Base-by-base conservation (phyloP, 2,888 invertebrate species). In the Mesodorylaimus sp. region DNA sequence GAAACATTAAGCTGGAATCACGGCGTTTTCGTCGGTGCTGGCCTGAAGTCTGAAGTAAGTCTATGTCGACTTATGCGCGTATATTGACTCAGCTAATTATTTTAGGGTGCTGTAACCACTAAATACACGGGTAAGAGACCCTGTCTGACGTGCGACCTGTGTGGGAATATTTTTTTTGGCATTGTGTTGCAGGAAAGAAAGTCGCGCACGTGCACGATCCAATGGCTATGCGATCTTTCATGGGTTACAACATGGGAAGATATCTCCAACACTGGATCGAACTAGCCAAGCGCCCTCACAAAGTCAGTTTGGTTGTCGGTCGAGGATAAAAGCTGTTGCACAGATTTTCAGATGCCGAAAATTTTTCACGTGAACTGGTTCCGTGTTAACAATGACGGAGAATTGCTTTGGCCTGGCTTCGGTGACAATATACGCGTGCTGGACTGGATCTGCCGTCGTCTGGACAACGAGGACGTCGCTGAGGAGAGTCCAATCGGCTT, bases 401-500 rank as follows among this genome's bases (percentile, higher is more conserved):
- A 84, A 67, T 99, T 93, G 76, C 73, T 97, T 58, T 99, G 97
- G 97, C 97, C 97, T 1, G 97, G 97, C 55, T 97, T 86, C 66
- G 89, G 91, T 0, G 97, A 99, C 58, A 97, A 97, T 68, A 78
- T 83, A 5, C 79, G 97, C 21, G 93, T 97, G 0, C 73, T 97
- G 38, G 95, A 97, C 62, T 97, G 97, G 97, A 76, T 1, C 21
- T 73, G 89, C 47, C 78, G 81, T 48, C 77, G 93, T 53, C 77
- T 88, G 51, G 82, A 87, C 55, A 77, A 77, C 1, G 60, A 65
- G 61, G 47, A 58, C 36, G 66, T 66, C 29, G 58, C 60, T 29
- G 50, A 52, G 10, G 76, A 81, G 48, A 80, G 85, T 0, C 78
- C 89, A 0, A 80, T 93, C 50, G 76, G 76, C n/a, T 66, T 66